Evolutionary conservation across 1,140 invertebrate species (phyloP).

Genomic region (Psilanteris sp.): DNA sequence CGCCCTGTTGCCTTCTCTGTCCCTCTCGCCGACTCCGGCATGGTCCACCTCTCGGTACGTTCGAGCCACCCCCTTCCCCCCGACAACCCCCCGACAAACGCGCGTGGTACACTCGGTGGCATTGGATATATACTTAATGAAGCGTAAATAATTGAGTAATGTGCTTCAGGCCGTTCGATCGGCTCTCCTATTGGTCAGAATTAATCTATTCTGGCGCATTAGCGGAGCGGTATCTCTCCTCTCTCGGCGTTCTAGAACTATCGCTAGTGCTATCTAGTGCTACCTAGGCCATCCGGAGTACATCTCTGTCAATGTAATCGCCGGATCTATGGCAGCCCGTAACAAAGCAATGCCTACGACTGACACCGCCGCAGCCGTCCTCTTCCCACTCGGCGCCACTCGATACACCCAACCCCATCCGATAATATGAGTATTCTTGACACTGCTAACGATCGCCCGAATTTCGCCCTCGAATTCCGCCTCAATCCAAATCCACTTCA

Average conservation of each 20-base stretch:
- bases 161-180: constrained; percentile 80
- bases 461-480: constrained; percentile 12
- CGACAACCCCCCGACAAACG: constrained; percentile 55
- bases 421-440: constrained; percentile 44
- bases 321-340: constrained; percentile 38
- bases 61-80: constrained; percentile 48
- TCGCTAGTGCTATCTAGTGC: constrained; percentile 39
- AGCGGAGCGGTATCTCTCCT: constrained; percentile 74
- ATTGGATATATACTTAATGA: constrained; percentile 81
- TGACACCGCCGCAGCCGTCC: constrained; percentile 26
- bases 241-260: constrained; percentile 54
- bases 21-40: constrained; percentile 22
- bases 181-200: constrained; percentile 79
- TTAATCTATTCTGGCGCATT: constrained; percentile 81
- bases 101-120: constrained; percentile 75
- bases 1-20: constrained; percentile 32
- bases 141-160: constrained; percentile 81
- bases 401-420: constrained; percentile 13
- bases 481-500: not conserved
- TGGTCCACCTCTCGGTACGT: constrained; percentile 55
- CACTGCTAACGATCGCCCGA: constrained; percentile 36
- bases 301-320: constrained; percentile 62
- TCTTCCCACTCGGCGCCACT: constrained; percentile 21
- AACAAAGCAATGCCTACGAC: constrained; percentile 45
- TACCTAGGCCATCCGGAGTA: constrained; percentile 57